phyloP scores from a whole-genome alignment of 1,140 invertebrate species.

The Pomacea maculata region DNA sequence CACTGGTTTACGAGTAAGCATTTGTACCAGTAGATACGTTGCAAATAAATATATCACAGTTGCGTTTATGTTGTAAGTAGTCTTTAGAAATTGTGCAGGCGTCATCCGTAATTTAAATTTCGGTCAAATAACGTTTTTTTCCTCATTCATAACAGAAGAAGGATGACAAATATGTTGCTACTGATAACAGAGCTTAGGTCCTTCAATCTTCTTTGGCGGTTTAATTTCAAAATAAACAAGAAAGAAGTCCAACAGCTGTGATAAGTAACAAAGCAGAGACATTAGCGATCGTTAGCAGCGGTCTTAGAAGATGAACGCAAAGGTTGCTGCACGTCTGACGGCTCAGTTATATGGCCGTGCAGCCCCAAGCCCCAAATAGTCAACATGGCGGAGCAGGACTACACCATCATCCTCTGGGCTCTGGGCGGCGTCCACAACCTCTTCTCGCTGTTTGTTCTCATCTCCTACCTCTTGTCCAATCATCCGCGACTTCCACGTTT shows the following conservation, averaged over 20 bases:
- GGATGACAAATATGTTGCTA: too few species aligned
- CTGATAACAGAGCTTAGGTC: too few species aligned
- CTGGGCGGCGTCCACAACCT: conserved; percentile 61
- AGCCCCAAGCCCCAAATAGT: conserved; percentile 51
- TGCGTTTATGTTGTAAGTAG: too few species aligned
- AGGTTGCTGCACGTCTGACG: neutral
- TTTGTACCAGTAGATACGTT: too few species aligned
- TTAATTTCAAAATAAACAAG: neutral
- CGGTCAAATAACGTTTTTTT: too few species aligned
- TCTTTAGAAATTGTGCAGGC: too few species aligned
- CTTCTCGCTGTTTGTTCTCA: conserved; percentile 60
- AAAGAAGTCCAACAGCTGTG: neutral
- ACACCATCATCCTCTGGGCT: conserved; percentile 52
- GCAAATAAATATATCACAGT: neutral
- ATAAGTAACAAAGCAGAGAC: neutral
- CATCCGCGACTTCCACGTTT: conserved; percentile 58
- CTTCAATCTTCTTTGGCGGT: neutral
- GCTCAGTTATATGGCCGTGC: conserved; percentile 24
- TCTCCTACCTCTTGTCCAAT: conserved; percentile 65
- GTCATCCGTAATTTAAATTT: too few species aligned
- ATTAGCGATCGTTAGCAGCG: neutral
- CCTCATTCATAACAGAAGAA: too few species aligned
- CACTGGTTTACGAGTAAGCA: conserved; percentile 44
- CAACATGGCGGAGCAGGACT: conserved; percentile 39
- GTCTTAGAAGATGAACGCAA: neutral